Evolutionary conservation across 37 sponge, comb jelly and placozoan species (phyloP).

Genomic region (Haliclona indistincta): DNA sequence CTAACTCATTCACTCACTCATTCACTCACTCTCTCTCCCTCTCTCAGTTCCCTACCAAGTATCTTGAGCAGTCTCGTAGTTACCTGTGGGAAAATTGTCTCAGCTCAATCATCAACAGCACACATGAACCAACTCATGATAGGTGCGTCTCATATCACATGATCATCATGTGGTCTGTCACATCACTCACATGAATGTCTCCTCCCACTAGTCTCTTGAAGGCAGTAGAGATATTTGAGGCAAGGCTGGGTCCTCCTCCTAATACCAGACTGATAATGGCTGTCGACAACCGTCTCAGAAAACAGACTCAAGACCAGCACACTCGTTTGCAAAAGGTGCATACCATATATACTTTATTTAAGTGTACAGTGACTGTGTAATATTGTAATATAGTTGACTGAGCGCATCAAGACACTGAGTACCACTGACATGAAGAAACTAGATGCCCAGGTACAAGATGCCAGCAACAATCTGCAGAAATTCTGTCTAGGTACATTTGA

Average conservation of each 20-base stretch:
- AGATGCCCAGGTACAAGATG: conserved; percentile 40
- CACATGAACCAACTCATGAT: not conserved
- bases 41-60: conserved; percentile 57
- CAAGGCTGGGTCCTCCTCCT: conserved; percentile 27
- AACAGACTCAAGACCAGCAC: conserved; percentile 62
- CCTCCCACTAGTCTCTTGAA: conserved; percentile 24
- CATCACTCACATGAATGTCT: not conserved
- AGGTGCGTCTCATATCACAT: not conserved
- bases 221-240: conserved; percentile 53
- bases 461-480: conserved; percentile 19
- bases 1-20: no score
- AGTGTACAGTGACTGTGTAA: not conserved
- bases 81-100: conserved; percentile 72
- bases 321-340: conserved; percentile 58
- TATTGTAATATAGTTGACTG: conserved; percentile 41
- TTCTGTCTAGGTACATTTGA: conserved; percentile 54
- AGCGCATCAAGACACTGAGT: conserved; percentile 57
- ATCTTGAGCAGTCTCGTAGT: conserved; percentile 70
- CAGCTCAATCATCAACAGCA: not conserved
- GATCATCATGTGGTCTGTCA: not conserved
- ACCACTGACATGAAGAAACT: conserved; percentile 36
- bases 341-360: not conserved
- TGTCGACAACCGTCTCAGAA: conserved; percentile 63
- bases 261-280: conserved; percentile 37
- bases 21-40: no score